phyloP scores from a whole-genome alignment of 2,888 invertebrate species.

The Vannuccia rotundouncinata region DNA sequence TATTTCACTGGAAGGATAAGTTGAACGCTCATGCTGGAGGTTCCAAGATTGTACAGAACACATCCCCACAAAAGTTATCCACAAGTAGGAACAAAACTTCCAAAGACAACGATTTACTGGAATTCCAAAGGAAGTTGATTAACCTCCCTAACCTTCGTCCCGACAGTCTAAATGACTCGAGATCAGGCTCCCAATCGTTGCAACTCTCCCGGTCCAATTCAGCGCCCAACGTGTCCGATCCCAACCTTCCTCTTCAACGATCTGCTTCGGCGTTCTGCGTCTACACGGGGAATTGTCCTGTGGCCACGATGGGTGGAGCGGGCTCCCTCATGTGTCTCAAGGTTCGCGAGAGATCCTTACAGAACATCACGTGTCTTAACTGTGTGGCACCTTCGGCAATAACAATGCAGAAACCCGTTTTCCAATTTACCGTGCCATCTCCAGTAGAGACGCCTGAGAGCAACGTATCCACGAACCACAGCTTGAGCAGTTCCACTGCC shows the following conservation, averaged over 20 bases:
- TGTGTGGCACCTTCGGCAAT: background rate
- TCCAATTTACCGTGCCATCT: background rate
- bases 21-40: background rate
- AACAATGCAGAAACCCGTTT: background rate
- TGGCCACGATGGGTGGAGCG: background rate
- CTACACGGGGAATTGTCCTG: background rate
- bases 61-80: background rate
- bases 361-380: background rate
- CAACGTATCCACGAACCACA: background rate
- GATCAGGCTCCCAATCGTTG: slow-evolving; percentile 45
- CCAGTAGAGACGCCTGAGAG: background rate
- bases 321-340: background rate
- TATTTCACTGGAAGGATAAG: background rate
- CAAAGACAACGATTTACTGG: slow-evolving; percentile 58
- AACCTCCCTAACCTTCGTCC: slow-evolving; percentile 59
- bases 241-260: background rate
- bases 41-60: background rate
- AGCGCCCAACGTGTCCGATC: slow-evolving; percentile 44
- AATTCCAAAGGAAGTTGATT: slow-evolving; percentile 61
- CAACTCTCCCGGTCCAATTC: slow-evolving; percentile 53
- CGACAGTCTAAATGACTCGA: slow-evolving; percentile 47
- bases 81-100: background rate
- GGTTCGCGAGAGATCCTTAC: background rate
- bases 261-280: background rate
- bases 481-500: background rate